Evolutionary conservation across 2,113 vertebrate genomes (phyloP).

Genomic region (Ardeotis arabs): DNA sequence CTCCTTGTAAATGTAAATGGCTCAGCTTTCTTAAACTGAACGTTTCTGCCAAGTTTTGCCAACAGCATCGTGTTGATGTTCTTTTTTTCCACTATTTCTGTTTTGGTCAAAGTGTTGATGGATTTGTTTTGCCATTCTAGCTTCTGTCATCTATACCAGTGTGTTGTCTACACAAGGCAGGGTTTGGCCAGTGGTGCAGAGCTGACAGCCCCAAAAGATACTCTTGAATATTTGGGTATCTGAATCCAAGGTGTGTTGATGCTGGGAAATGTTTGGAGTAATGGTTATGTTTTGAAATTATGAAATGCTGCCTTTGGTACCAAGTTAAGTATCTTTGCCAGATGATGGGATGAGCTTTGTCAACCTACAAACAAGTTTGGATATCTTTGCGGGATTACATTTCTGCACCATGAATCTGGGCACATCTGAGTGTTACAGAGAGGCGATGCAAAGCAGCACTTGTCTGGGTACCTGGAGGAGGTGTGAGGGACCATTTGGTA

Average conservation of each 20-base stretch:
- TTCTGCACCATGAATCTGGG: background rate
- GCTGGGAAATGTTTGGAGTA: background rate
- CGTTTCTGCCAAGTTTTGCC: background rate
- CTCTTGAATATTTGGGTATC: background rate
- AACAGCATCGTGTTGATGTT: background rate
- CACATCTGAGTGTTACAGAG: accelerated
- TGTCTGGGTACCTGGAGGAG: background rate
- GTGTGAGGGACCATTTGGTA: background rate
- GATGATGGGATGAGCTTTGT: background rate
- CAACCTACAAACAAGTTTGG: background rate
- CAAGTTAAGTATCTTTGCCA: background rate
- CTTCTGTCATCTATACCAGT: background rate
- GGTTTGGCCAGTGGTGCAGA: background rate
- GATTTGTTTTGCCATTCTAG: background rate
- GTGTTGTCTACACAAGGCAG: background rate
- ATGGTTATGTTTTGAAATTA: background rate
- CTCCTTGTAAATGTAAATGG: background rate
- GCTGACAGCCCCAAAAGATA: background rate
- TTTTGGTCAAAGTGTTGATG: background rate
- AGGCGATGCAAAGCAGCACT: background rate
- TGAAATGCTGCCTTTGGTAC: background rate
- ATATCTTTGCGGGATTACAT: background rate
- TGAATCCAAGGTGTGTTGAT: background rate
- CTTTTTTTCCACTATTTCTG: background rate
- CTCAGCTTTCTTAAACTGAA: background rate